Evolutionary conservation across 2,113 vertebrate species (phyloP), one percentile per base, ranked within the genome.

Genomic region (Dascyllus trimaculatus): DNA sequence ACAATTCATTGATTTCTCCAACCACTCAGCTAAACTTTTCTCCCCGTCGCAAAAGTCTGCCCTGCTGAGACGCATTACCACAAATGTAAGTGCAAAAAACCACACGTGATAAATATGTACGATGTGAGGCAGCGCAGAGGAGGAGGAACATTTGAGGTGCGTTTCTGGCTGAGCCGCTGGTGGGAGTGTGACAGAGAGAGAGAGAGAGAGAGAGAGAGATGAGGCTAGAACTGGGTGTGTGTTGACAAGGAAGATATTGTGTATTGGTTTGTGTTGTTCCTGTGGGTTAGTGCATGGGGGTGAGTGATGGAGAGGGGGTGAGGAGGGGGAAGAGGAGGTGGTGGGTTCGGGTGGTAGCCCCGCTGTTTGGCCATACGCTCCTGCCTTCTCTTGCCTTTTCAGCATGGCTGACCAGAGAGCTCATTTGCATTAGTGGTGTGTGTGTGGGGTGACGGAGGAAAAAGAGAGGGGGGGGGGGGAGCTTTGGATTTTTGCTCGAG

Each of bases 381-480:
- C 85, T 92, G 91, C 93, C 93, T 94, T 90, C 93, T 95, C 89
- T 89, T 95, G 92, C 80, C 90, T 95, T 91, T 94, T 95, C 92
- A 94, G 93, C 94, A 94, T 93, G 92, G 93, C 91, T 93, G 94
- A 93, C 92, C 89, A 93, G 82, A 92, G 87, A 92, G 87, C 94
- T 95, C 93, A 95, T 96, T 96, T 96, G 94, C 96, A 95, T 96
- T 91, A 80, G 80, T 49, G 4, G 62, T 85, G 81, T 74, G 78
- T 66, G 75, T 70, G 69, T 68, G 78, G 85, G 70, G 38, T 24
- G 70, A 43, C 0, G 65, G 40, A 43, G 15, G 17, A 45, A 8
- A 19, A 18, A 59, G 19, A 13, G 35, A 10, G n/a, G 45, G 15
- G 24, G 15, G 66, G 61, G 75, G 94, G 24, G 15, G 66, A 58